Evolutionary conservation across 2,888 invertebrate genomes (phyloP), one percentile per base, ranked within the genome.

Genomic region (Archips crataeganus): DNA sequence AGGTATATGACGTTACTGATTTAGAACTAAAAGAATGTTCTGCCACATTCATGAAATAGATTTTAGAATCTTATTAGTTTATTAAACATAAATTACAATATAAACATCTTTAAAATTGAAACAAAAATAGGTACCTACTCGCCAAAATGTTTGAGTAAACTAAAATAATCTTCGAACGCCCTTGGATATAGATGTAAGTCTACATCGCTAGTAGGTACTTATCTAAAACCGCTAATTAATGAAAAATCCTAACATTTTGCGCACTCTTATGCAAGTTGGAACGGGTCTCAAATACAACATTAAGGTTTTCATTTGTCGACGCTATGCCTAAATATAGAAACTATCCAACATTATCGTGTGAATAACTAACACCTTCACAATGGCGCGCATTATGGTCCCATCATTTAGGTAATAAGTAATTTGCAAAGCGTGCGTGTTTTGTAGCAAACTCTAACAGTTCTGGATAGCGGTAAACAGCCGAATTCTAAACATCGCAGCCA

Each of bases 401-500:
- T 66, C 49, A 71, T 66, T 66, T 66, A 23, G 23, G 23, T 23
- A 80, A 81, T 83, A 81, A 79, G 80, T 79, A 79, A 79, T 80
- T 82, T 78, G 75, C 71, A 72, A 78, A 61, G 75, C 78, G 79
- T 83, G 81, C 84, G 82, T 85, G 85, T 83, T 83, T 88, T 83
- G 80, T 82, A 61, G 60, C 65, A 51, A 34, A 49, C 71, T 73
- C 66, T 66, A 76, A 74, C 71, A 71, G 67, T 72, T 62, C 78
- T 79, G 79, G 74, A 69, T 88, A 88, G 85, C 89, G 87, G 89
- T 86, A 82, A 77, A 82, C 71, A 51, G 70, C 51, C 76, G 71
- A 75, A 80, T 80, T 81, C 79, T 82, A 81, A 83, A 80, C 79
- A 82, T 84, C 81, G 83, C 77, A 42, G 51, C 32, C 70, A 54